Conservation (phyloP, 2,797 vertebrate genomes). For the Phrynocephalus forsythii region DNA sequence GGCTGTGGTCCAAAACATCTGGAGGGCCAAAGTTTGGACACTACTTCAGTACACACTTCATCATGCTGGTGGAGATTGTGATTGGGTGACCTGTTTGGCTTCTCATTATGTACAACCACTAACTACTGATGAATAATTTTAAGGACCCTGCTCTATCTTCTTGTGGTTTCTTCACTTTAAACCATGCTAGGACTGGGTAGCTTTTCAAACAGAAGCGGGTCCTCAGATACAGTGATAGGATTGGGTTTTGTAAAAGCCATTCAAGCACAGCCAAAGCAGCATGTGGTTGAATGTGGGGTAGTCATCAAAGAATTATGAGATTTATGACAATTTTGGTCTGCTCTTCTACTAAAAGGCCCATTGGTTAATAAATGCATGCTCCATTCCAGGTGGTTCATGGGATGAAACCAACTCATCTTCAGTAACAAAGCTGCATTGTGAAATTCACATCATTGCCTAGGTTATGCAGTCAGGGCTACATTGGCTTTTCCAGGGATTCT, state of each 20-base stretch:
- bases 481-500: constrained; percentile 33
- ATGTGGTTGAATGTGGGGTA: neutral
- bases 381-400: neutral
- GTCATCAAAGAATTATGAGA: neutral
- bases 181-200: neutral
- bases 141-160: neutral
- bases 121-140: neutral
- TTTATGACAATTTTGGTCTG: neutral
- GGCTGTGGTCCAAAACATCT: too few species aligned
- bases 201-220: neutral
- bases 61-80: neutral
- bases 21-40: too few species aligned
- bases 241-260: neutral
- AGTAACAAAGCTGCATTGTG: neutral
- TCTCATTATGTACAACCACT: neutral
- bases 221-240: neutral
- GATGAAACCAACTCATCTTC: neutral
- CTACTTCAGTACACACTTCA: too few species aligned
- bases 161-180: neutral
- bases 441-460: neutral
- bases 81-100: neutral
- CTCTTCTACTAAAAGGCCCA: neutral
- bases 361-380: neutral
- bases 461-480: neutral
- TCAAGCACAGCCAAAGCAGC: neutral